These are phyloP conservation scores for Clarias platycephalus DNA, from an alignment of 2,797 vertebrate species.

Conservation along the genomic window DNA sequence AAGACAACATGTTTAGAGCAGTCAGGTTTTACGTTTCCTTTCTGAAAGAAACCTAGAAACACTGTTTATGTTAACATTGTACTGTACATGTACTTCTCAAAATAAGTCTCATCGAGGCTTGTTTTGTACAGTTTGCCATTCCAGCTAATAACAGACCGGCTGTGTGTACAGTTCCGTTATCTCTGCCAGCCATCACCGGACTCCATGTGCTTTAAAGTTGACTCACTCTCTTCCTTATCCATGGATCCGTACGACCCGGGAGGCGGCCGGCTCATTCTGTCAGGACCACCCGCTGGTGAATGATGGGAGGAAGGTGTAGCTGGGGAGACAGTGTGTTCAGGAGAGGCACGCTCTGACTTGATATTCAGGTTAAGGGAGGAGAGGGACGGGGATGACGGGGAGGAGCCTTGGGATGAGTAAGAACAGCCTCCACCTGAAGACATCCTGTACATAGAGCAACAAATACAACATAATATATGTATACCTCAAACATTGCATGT, in stretches of 20 bases:
- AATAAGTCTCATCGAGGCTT: neutral
- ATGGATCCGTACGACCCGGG: slow-evolving; percentile 60
- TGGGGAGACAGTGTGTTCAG: slow-evolving; percentile 75
- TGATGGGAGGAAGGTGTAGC: slow-evolving; percentile 69
- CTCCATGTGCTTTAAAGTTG: slow-evolving; percentile 69
- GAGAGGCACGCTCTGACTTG: slow-evolving; percentile 88
- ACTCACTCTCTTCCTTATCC: slow-evolving; percentile 67
- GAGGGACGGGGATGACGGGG: slow-evolving; percentile 64
- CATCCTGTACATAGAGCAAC: slow-evolving; percentile 61
- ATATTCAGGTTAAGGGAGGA: slow-evolving; percentile 79
- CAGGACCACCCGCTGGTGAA: slow-evolving; percentile 68
- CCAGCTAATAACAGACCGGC: neutral
- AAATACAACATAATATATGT: neutral
- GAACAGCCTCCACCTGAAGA: slow-evolving; percentile 71
- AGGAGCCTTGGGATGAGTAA: slow-evolving; percentile 70
- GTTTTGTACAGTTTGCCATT: neutral
- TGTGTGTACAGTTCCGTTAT: slow-evolving; percentile 65
- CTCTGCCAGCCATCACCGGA: slow-evolving; percentile 81
- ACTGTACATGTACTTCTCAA: neutral
- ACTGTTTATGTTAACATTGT: slow-evolving; percentile 10
- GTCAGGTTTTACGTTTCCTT: slow-evolving; percentile 6
- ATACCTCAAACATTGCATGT: neutral
- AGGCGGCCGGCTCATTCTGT: slow-evolving; percentile 61
- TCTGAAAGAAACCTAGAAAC: slow-evolving; percentile 24
- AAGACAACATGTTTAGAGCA: neutral